Evolutionary conservation across 2,888 invertebrate genomes (phyloP).

Genomic region (Brachyopa scutellaris): DNA sequence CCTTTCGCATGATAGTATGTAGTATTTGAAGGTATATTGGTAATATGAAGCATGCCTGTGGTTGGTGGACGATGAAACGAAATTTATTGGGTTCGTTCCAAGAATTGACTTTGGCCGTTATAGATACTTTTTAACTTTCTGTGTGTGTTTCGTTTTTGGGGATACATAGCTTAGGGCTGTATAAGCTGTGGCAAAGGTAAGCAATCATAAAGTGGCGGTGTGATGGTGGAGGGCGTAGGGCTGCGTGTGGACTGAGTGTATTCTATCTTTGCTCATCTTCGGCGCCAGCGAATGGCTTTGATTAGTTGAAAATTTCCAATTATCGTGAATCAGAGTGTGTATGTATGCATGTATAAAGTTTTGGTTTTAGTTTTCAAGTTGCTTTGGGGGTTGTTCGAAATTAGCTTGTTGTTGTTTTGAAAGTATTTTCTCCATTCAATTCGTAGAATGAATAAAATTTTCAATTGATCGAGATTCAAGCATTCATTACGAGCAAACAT

Average conservation of each 20-base stretch:
- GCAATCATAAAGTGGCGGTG: background rate
- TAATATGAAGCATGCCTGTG: constrained; percentile 18
- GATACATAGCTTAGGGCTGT: background rate
- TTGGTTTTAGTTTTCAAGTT: background rate
- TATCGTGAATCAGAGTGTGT: no score
- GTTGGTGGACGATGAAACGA: constrained; percentile 40
- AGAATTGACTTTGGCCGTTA: constrained; percentile 16
- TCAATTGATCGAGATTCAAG: no score
- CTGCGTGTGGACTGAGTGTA: no score
- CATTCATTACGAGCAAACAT: no score
- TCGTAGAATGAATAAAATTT: no score
- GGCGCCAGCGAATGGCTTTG: constrained; percentile 1
- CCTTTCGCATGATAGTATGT: background rate
- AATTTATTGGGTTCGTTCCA: constrained; percentile 45
- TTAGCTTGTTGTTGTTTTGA: no score
- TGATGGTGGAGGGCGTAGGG: background rate
- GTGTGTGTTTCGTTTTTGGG: background rate
- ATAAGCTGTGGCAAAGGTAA: constrained; percentile 33
- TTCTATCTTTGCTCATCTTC: no score
- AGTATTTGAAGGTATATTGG: background rate
- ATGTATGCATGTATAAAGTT: no score
- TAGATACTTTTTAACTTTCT: constrained; percentile 7
- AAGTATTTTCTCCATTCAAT: no score
- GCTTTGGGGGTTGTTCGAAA: no score
- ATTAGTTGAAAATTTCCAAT: constrained; percentile 6